Conservation (phyloP, 2,888 invertebrate species). For the Harpagoxenus sublaevis region DNA sequence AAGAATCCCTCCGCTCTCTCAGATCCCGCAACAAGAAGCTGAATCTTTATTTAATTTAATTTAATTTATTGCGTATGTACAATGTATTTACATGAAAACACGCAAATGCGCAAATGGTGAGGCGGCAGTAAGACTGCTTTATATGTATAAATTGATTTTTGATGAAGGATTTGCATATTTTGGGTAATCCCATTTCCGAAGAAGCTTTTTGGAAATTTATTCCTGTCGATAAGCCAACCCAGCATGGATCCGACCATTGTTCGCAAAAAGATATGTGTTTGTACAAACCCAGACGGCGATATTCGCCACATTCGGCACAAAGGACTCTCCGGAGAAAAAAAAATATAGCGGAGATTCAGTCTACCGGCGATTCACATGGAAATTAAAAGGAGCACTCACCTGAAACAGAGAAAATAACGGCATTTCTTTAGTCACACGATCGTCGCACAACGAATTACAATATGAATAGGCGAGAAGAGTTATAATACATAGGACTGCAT, state of each 20-base stretch:
- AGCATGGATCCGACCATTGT: neutral
- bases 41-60: neutral
- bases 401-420: slow-evolving; percentile 64
- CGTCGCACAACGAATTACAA: slow-evolving; percentile 58
- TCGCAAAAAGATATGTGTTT: slow-evolving; percentile 31
- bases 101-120: neutral
- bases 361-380: slow-evolving; percentile 67
- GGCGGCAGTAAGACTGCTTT: neutral
- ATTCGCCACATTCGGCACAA: slow-evolving; percentile 21
- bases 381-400: slow-evolving; percentile 68
- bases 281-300: slow-evolving; percentile 40
- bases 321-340: slow-evolving; percentile 6
- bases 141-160: neutral
- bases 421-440: slow-evolving; percentile 49
- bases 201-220: slow-evolving; percentile 25
- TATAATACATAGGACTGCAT: neutral
- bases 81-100: neutral
- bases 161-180: neutral
- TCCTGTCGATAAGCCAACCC: neutral
- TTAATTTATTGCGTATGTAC: neutral
- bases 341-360: slow-evolving; percentile 25
- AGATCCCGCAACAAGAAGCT: neutral
- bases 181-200: neutral
- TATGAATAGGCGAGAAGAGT: slow-evolving; percentile 58
- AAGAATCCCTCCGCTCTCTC: neutral